Percentiles rank a stretch among this genome's conserved stretches.
Evolutionary conservation across 2,888 invertebrate genomes (phyloP).

Genomic region (Anaspis maculata): DNA sequence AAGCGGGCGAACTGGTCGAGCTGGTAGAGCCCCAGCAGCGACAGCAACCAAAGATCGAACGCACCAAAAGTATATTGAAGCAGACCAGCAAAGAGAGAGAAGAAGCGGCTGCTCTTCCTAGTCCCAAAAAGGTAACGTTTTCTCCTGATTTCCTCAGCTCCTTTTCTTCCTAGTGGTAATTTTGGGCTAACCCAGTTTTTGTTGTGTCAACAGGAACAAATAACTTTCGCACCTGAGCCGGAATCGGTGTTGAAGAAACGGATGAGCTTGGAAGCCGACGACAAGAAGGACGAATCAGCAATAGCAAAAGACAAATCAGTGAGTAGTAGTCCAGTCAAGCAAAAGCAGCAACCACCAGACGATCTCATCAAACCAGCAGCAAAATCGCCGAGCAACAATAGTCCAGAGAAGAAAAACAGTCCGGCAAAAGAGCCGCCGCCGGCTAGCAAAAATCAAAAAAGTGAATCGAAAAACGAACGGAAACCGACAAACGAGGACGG

Average conservation of each 20-base stretch:
- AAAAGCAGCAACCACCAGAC: too few species aligned
- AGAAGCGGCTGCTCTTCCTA: conserved; percentile 22
- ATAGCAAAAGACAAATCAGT: conserved; percentile 19
- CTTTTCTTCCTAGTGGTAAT: too few species aligned
- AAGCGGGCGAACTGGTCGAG: background rate
- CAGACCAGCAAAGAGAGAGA: conserved; percentile 38
- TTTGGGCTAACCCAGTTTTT: too few species aligned
- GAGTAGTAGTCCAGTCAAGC: too few species aligned
- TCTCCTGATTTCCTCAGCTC: too few species aligned
- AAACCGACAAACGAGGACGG: conserved; percentile 9
- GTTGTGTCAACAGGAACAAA: too few species aligned
- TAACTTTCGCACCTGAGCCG: conserved; percentile 33
- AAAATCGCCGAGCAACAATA: too few species aligned
- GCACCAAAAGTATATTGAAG: conserved; percentile 39
- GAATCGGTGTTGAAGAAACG: conserved; percentile 27
- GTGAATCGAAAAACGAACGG: conserved; percentile 25
- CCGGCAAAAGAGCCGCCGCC: conserved; percentile 5
- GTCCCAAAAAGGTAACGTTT: conserved; percentile 37
- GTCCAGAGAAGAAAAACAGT: conserved; percentile 1
- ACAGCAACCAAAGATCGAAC: conserved; percentile 26
- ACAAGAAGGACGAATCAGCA: conserved; percentile 1
- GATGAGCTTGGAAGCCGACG: conserved; percentile 21
- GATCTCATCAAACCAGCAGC: too few species aligned
- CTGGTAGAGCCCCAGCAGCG: background rate
- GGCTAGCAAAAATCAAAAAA: too few species aligned